Percentiles rank a stretch among this genome's conserved stretches.
These are phyloP conservation scores for Astur gentilis DNA, from an alignment of 2,113 vertebrate genomes.

Conservation along the genomic window DNA sequence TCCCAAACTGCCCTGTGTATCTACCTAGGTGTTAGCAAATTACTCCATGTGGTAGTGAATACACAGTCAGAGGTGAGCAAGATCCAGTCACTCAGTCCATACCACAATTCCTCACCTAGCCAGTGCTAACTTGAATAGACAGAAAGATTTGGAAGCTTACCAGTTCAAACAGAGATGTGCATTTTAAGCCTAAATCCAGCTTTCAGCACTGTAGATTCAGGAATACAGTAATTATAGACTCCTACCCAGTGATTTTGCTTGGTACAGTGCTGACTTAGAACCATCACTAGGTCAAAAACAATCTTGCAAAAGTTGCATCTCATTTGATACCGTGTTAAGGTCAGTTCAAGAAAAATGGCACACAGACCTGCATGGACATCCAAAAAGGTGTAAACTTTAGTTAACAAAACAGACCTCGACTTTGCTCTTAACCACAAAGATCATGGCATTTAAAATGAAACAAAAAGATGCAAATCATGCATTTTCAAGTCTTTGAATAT, in stretches of 20 bases:
- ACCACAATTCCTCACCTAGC: background rate
- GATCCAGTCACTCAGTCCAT: background rate
- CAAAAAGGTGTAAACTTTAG: background rate
- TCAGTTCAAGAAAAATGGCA: background rate
- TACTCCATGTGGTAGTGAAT: background rate
- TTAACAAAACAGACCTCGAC: conserved; percentile 13
- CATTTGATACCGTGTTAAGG: background rate
- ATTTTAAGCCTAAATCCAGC: background rate
- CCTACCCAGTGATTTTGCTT: background rate
- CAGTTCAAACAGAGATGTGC: background rate
- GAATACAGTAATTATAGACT: background rate
- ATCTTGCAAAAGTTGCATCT: background rate
- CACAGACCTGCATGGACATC: background rate
- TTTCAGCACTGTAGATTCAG: background rate
- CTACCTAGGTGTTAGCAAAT: background rate
- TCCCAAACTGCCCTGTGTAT: background rate
- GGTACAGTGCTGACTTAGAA: background rate
- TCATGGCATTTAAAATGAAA: conserved; percentile 2
- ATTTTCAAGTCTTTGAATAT: conserved; percentile 28
- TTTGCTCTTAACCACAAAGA: conserved; percentile 1
- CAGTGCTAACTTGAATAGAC: background rate
- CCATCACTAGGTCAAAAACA: background rate
- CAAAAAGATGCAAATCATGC: conserved; percentile 1
- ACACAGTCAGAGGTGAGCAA: background rate
- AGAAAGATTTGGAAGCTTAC: background rate